Percentiles rank a stretch among this genome's conserved stretches.
Conservation (phyloP, 2,797 vertebrate genomes). For the Xerus rutilus region DNA sequence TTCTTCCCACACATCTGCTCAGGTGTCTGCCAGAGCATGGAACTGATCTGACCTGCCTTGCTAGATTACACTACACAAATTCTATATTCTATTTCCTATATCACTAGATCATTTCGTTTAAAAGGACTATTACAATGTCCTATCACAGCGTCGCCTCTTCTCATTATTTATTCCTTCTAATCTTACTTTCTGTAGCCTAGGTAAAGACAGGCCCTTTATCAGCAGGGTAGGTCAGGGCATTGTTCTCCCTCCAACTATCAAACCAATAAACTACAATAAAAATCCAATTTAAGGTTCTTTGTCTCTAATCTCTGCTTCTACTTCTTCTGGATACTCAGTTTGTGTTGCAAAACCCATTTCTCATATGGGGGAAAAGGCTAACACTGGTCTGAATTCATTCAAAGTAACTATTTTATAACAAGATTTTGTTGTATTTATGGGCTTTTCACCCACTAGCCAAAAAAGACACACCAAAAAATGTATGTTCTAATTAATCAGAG, state of each 20-base stretch:
- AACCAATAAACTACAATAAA: neutral
- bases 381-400: neutral
- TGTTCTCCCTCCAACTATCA: neutral
- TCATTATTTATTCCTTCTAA: neutral
- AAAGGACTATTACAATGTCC: neutral
- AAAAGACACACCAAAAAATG: neutral
- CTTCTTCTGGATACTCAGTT: neutral
- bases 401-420: constrained; percentile 27
- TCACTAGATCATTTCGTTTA: neutral
- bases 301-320: constrained; percentile 5
- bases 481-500: neutral
- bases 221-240: neutral
- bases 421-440: neutral
- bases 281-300: neutral
- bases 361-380: neutral
- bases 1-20: neutral
- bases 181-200: neutral
- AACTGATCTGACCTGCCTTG: neutral
- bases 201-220: neutral
- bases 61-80: neutral
- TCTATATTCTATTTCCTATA: neutral
- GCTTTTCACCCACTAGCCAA: neutral
- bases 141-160: neutral
- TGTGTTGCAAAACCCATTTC: neutral
- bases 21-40: neutral